Percentiles rank a stretch among this genome's conserved stretches.
These are phyloP conservation scores for Scolopax mira DNA, from an alignment of 2,113 vertebrate species.

Conservation along the genomic window DNA sequence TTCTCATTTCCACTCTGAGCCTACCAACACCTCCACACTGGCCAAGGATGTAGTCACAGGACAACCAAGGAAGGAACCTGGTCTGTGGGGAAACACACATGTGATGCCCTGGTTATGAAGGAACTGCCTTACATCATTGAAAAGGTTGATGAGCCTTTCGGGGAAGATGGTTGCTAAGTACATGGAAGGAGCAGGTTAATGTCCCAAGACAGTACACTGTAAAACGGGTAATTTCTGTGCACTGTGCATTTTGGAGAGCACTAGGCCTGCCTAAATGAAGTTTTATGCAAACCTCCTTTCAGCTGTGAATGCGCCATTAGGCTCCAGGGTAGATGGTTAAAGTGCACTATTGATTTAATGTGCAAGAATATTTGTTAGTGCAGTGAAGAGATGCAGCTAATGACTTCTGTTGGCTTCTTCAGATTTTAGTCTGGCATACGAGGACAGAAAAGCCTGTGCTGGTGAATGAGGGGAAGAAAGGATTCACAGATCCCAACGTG, in stretches of 20 bases:
- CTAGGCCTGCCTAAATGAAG: background rate
- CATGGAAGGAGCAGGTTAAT: slow-evolving; percentile 45
- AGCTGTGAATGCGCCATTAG: slow-evolving; percentile 13
- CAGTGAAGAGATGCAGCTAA: slow-evolving; percentile 17
- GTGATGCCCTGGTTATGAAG: background rate
- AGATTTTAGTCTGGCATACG: slow-evolving; percentile 99
- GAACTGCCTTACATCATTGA: background rate
- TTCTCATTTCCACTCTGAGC: background rate
- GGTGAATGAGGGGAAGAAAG: slow-evolving; percentile 97
- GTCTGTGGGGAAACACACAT: background rate
- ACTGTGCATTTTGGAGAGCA: background rate
- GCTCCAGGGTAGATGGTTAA: slow-evolving; percentile 23
- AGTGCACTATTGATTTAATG: slow-evolving; percentile 47
- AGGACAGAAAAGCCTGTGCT: slow-evolving; percentile 97
- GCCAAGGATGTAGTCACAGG: accelerated
- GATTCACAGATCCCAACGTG: slow-evolving; percentile 95
- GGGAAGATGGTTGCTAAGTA: background rate
- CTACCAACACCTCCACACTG: background rate
- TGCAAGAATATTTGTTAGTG: slow-evolving; percentile 21
- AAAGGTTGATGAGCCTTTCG: background rate
- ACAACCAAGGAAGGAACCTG: background rate
- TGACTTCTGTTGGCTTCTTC: slow-evolving; percentile 43
- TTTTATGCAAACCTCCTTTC: slow-evolving; percentile 32
- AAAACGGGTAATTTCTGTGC: slow-evolving; percentile 40
- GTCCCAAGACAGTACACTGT: slow-evolving; percentile 13